Evolutionary conservation across 2,797 vertebrate species (phyloP).

Genomic region (Glossophaga mutica): DNA sequence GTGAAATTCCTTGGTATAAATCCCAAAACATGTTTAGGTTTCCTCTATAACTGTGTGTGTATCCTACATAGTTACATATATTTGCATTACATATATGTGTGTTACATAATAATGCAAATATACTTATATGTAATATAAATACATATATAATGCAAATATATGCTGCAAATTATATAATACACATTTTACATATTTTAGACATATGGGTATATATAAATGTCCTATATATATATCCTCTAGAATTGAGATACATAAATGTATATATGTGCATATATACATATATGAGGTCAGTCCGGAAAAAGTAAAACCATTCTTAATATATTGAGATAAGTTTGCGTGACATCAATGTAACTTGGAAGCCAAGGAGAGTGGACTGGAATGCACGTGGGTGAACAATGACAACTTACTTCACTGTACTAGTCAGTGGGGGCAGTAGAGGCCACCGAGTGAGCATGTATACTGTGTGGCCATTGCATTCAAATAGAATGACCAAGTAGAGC

Average conservation of each 20-base stretch:
- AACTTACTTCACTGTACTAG: background rate
- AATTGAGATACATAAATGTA: background rate
- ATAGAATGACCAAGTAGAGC: background rate
- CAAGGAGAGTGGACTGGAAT: background rate
- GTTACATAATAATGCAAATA: background rate
- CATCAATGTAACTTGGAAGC: background rate
- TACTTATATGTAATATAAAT: background rate
- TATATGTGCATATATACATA: background rate
- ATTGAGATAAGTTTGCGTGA: background rate
- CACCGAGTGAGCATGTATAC: background rate
- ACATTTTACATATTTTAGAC: background rate
- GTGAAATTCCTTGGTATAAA: background rate
- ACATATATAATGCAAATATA: background rate
- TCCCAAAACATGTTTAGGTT: background rate
- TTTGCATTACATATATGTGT: background rate
- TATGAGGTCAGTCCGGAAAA: no score
- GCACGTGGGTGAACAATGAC: background rate
- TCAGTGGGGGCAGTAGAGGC: background rate
- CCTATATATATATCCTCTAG: background rate
- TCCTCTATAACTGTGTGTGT: background rate
- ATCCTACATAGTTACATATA: background rate
- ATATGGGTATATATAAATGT: background rate
- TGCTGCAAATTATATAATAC: background rate
- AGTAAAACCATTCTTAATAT: background rate
- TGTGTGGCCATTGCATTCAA: background rate